These are phyloP conservation scores for Brenthis hecate DNA, from an alignment of 2,888 invertebrate genomes.

Conservation along the genomic window DNA sequence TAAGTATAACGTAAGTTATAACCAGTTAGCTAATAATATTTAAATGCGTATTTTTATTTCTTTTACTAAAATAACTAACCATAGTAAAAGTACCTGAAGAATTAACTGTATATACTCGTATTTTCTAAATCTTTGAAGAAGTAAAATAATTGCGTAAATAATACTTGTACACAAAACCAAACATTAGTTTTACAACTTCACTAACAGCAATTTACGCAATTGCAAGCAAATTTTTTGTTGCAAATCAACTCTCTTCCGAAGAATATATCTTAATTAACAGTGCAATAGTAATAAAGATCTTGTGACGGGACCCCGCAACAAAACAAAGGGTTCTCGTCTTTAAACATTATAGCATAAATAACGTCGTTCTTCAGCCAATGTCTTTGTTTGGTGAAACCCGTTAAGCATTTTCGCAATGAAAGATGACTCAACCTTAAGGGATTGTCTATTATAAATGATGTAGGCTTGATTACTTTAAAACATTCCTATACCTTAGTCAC, in stretches of 20 bases:
- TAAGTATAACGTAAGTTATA: neutral
- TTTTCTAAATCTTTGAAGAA: neutral
- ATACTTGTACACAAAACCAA: neutral
- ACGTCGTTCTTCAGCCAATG: conserved; percentile 53
- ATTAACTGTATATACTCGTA: neutral
- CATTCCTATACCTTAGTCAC: conserved; percentile 29
- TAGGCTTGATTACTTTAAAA: conserved; percentile 27
- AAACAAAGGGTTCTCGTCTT: conserved; percentile 63
- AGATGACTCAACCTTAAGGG: conserved; percentile 56
- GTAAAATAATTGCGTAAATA: conserved; percentile 3
- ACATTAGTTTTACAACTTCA: conserved; percentile 28
- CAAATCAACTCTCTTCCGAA: conserved; percentile 44
- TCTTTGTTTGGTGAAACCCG: conserved; percentile 54
- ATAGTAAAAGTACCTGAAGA: neutral
- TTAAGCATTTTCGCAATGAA: conserved; percentile 58
- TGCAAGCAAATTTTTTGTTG: conserved; percentile 47
- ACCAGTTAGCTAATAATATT: neutral
- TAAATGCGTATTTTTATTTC: neutral
- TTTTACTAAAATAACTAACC: neutral
- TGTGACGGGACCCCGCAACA: conserved; percentile 41
- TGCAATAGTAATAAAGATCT: conserved; percentile 55
- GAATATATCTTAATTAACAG: conserved; percentile 50
- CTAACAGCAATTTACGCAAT: conserved; percentile 45
- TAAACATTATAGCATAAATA: conserved; percentile 60
- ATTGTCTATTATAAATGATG: conserved; percentile 31